phyloP scores from a whole-genome alignment of 2,888 invertebrate genomes.

The Drosophila multiciliata region DNA sequence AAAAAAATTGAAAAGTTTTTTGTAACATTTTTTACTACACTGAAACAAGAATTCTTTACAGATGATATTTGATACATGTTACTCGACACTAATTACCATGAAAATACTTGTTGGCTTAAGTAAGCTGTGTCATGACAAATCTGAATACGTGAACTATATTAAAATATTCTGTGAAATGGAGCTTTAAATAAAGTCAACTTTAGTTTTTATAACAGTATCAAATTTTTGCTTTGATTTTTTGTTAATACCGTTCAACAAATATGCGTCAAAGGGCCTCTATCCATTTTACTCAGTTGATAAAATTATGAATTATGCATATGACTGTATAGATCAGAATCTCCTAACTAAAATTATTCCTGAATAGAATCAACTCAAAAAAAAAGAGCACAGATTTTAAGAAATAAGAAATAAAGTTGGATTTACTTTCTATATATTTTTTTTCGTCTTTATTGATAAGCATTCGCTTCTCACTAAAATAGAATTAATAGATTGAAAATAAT shows the following conservation, averaged over 20 bases:
- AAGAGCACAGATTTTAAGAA: neutral
- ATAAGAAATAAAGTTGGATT: too few species aligned
- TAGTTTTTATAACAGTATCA: neutral
- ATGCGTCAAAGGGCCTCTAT: neutral
- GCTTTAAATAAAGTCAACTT: neutral
- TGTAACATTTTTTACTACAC: neutral
- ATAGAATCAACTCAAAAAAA: neutral
- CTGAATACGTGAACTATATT: neutral
- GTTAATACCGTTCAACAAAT: neutral
- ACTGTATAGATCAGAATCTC: neutral
- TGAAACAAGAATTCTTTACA: neutral
- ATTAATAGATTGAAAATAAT: too few species aligned
- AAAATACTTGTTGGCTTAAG: neutral
- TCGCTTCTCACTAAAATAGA: too few species aligned
- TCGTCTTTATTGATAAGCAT: too few species aligned
- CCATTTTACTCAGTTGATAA: neutral
- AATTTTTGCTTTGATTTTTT: neutral
- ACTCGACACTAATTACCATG: constrained; percentile 1
- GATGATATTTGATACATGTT: constrained; percentile 3
- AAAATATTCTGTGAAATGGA: neutral
- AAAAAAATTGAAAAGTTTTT: neutral
- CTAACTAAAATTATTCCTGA: neutral
- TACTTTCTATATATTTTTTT: too few species aligned
- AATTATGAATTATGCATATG: neutral
- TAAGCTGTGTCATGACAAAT: neutral